Evolutionary conservation across 2,888 invertebrate species (phyloP).

Genomic region (Ischnus inquisitorius): DNA sequence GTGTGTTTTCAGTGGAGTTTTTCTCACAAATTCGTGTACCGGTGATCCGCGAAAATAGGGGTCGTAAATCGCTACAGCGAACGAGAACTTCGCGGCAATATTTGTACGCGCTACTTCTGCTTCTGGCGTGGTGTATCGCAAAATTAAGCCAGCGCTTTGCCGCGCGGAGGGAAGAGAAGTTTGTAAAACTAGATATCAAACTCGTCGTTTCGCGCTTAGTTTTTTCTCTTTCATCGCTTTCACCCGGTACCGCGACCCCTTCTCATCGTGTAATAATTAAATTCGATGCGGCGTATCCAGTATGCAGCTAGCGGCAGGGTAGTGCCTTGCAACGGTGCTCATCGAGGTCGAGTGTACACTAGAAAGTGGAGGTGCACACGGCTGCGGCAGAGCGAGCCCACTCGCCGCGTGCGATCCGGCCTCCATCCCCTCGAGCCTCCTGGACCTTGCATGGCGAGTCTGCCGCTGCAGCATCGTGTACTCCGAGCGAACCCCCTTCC

Average conservation of each 20-base stretch:
- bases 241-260: constrained; percentile 50
- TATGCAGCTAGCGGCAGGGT: constrained; percentile 51
- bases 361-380: constrained; percentile 70
- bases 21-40: neutral
- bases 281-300: constrained; percentile 71
- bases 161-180: neutral
- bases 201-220: constrained; percentile 8
- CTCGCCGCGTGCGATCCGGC: constrained; percentile 67
- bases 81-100: too few relatives aligned
- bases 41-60: neutral
- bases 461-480: constrained; percentile 39
- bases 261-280: constrained; percentile 76
- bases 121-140: too few relatives aligned
- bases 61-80: neutral
- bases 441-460: constrained; percentile 43
- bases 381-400: constrained; percentile 55
- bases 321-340: constrained; percentile 70
- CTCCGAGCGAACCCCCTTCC: constrained; percentile 56
- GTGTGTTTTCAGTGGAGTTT: neutral
- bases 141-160: neutral
- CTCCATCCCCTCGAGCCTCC: constrained; percentile 51
- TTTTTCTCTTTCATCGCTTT: constrained; percentile 44
- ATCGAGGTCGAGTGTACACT: constrained; percentile 75
- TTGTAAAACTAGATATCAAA: constrained; percentile 18
- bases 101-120: too few relatives aligned